Base-by-base conservation (phyloP, 30 jellyfish, hydroid and myxozoan species). In the Aurelia sp. region DNA sequence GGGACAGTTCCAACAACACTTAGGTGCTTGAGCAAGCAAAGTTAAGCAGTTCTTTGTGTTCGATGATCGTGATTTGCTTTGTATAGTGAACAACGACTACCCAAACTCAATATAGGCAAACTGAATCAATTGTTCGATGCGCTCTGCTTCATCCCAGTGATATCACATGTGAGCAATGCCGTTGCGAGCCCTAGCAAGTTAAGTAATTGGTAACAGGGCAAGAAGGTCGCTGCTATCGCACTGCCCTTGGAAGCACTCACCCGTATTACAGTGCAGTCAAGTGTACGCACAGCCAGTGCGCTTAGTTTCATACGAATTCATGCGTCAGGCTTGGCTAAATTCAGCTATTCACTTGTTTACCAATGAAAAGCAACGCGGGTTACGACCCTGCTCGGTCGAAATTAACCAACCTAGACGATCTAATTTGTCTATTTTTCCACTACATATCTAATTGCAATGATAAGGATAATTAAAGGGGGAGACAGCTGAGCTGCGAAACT, bases 131-230 rank as follows among this genome's bases (percentile, higher is more conserved):
- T 21, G 67, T 31, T 59, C 80, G 78, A 53, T 58, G 63, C 90
- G 91, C 96, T 58, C 91, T 72, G 76, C 88, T 88, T 66, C 91
- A 58, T 48, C 63, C 52, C 83, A 60, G 96, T 88, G 96, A 88
- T 88, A 78, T 88, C 96, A 88, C 81, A 15, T 50, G 41, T 21
- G 66, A 88, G 91, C 73, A 57, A 88, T 88, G 87, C 86, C 69
- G 79, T 74, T 20, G 22, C 40, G 76, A 61, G 80, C 92, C 73
- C 86, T 60, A 47, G 64, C 69, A 79, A 63, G 93, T 84, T 84
- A 84, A 84, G 93, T 84, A 84, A 84, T 84, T 84, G 86, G 82
- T 60, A 52, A 51, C 72, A 63, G 93, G 93, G 93, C 93, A 84
- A 31, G 22, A 7, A 84, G 93, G 93, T 84, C 93, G 93, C 27